Evolutionary conservation across 2,113 vertebrate species (phyloP), one percentile per base, ranked within the genome.

Genomic region (Pristiophorus japonicus): DNA sequence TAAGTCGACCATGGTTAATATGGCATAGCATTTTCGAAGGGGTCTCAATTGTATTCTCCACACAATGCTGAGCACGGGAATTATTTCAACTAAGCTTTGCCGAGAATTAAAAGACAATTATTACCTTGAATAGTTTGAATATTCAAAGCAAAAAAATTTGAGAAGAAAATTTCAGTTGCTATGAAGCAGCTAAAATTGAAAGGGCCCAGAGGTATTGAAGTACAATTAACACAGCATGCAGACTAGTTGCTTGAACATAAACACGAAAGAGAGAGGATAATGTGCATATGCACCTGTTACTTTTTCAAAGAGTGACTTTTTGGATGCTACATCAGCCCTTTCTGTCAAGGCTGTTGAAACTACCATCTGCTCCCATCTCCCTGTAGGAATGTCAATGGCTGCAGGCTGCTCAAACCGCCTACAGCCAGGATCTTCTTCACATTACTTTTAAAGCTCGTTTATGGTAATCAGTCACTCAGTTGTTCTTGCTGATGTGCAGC

Each of bases 301-400:
- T 45, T 94, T 94, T 94, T 70, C 42, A 30, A 94, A 94, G 66
- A 94, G 65, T 94, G 93, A 73, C 66, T 94, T 94, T 94, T 94
- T 94, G 93, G 92, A 70, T 94, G 93, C 93, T 73, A 34, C 42
- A 94, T 94, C 66, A 73, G 93, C 45, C 93, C 93, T 94, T 94
- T 70, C 45, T 51, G 66, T 70, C 66, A 51, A 70, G 93, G 93
- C 93, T 51, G 65, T 70, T 70, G 65, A 94, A 94, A 94, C 66
- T 38, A 70, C 93, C 93, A 94, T 94, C 93, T 94, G 93, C 45
- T 94, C 93, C 93, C 20, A 67, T 70, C 42, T 94, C 93, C 66
- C 93, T 47, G 66, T 94, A 94, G 93, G 93, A 94, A 94, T 94
- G 63, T 94, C 93, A 73, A 70, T 51, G 93, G 93, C 45, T 94